Conservation (phyloP, 2,888 invertebrate genomes). For the Nomada fabriciana region DNA sequence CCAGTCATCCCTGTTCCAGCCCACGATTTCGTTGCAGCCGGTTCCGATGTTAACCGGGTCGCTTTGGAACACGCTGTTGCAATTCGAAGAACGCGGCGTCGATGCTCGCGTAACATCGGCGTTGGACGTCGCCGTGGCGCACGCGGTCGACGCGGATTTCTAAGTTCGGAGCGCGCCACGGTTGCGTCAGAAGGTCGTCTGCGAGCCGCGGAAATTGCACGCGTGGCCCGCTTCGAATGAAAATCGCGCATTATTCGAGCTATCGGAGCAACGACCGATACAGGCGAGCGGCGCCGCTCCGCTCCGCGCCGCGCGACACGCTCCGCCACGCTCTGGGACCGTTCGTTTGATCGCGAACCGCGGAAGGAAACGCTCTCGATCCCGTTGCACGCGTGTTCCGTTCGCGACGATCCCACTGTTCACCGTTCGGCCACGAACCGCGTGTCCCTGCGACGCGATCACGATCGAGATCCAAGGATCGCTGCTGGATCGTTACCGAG, state of each 20-base stretch:
- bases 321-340: not conserved
- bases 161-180: not conserved
- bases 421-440: not conserved
- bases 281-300: not conserved
- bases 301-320: slow-evolving; percentile 5
- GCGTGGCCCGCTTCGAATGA: slow-evolving; percentile 22
- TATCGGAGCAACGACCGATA: slow-evolving; percentile 37
- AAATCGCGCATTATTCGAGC: slow-evolving; percentile 19
- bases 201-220: slow-evolving; percentile 8
- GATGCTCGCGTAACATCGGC: not conserved
- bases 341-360: slow-evolving; percentile 10
- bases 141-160: slow-evolving; percentile 19
- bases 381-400: not conserved
- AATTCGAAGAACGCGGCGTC: not conserved
- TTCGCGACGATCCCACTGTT: slow-evolving; percentile 1
- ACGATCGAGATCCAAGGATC: slow-evolving; percentile 12
- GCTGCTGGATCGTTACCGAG: not conserved
- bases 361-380: slow-evolving; percentile 6
- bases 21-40: not conserved
- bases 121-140: not conserved
- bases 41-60: not conserved
- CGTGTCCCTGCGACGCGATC: not conserved
- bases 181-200: slow-evolving; percentile 30
- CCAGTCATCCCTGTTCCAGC: not conserved
- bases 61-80: not conserved